These are phyloP conservation scores for Heptranchias perlo DNA, from an alignment of 2,113 vertebrate species.

Conservation along the genomic window DNA sequence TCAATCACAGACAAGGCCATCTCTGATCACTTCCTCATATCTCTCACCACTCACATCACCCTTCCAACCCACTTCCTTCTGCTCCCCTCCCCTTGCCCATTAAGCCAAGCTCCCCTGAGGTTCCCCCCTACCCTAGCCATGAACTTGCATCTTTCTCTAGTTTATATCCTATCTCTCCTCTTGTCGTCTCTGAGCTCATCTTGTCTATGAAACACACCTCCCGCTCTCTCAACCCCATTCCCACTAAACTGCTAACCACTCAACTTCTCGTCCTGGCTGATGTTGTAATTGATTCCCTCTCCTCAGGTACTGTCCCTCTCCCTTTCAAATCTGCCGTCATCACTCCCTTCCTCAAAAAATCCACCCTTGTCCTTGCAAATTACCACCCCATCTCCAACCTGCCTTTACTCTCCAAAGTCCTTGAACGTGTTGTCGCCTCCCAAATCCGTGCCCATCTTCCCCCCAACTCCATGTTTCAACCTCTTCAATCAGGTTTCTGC, in stretches of 20 bases:
- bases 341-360: neutral
- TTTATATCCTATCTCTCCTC: neutral
- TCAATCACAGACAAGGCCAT: too few species aligned
- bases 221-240: neutral
- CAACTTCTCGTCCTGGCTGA: neutral
- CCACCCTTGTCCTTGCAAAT: neutral
- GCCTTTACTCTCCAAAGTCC: neutral
- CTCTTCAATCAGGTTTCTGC: neutral
- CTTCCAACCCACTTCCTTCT: too few species aligned
- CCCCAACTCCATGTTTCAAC: neutral
- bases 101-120: neutral
- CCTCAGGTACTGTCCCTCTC: neutral
- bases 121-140: neutral
- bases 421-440: neutral
- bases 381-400: neutral
- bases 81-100: neutral
- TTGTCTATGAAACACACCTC: neutral
- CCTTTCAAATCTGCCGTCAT: neutral
- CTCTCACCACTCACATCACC: too few species aligned
- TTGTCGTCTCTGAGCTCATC: neutral
- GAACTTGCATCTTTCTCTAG: neutral
- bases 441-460: neutral
- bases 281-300: neutral
- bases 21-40: too few species aligned
- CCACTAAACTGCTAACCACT: neutral